Base-by-base conservation (phyloP, 2,113 vertebrate genomes). In the Elaphurus davidianus region DNA sequence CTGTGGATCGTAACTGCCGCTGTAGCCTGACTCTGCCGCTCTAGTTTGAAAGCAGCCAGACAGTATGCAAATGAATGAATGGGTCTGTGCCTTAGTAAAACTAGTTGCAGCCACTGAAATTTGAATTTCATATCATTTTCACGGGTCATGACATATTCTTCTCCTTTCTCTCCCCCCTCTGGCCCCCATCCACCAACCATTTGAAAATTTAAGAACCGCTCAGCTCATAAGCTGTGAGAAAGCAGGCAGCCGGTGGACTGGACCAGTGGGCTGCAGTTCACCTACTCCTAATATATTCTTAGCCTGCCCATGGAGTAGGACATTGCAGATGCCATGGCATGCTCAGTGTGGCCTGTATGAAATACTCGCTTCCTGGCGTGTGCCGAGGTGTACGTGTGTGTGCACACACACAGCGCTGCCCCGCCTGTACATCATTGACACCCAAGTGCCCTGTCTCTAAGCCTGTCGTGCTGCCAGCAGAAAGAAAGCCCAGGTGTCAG, bases 291-390 rank as follows among this genome's bases (percentile, higher is more conserved):
- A 14, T 4, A 0, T 17, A 30, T 14, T n/a, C 47, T 87, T 40
- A 40, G 6, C 19, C 76, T 86, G 45, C 67, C 81, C 19, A 0
- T 2, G 25, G 62, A 8, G 23, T 28, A 5, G 30, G 54, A 25
- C 52, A 1, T 36, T 1, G 30, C 30, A 16, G 3, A 43, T 9
- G 5, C 36, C 79, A 17, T 0, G 0, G n/a, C 30, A 10, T 0
- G 0, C 62, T 52, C 28, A 0, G 30, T 0, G 1, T 5, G 74
- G 30, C 17, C 1, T 9, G 2, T 23, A 23, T 8, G 25, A 40
- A n/a, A 13, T 7, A 1, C 43, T 27, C 0, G 0, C 33, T 47
- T 52, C 4, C 0, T 33, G 47, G 67, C 0, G 3, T 8, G 12
- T n/a, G 55, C 57, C 12, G 1, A 36, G 23, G 55, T 3, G 15